phyloP scores from a whole-genome alignment of 2,888 invertebrate genomes.

The Blera fallax region DNA sequence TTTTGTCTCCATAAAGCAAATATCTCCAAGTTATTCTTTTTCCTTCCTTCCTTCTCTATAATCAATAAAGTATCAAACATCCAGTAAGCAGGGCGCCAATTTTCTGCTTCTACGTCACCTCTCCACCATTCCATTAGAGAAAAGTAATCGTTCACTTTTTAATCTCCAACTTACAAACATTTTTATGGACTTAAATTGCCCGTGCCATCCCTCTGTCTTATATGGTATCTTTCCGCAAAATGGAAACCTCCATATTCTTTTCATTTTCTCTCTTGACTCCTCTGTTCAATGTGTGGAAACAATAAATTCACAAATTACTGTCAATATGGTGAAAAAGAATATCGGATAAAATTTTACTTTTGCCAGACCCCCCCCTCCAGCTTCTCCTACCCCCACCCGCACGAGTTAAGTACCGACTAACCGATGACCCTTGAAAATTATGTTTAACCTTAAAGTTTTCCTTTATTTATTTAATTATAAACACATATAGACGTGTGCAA shows the following conservation, averaged over 20 bases:
- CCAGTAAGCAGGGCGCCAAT: background rate
- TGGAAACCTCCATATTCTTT: background rate
- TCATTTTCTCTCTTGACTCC: background rate
- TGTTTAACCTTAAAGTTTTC: conserved; percentile 55
- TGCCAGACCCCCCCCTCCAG: background rate
- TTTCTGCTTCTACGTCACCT: background rate
- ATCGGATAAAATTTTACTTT: conserved; percentile 12
- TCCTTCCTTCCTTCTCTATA: background rate
- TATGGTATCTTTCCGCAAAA: conserved; percentile 41
- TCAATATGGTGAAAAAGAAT: conserved; percentile 49
- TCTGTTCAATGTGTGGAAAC: conserved; percentile 9
- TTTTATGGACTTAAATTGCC: conserved; percentile 50
- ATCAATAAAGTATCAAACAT: background rate
- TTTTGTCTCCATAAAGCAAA: background rate
- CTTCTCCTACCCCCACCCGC: background rate
- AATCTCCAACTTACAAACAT: conserved; percentile 63
- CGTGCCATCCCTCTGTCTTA: conserved; percentile 25
- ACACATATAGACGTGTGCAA: conserved; percentile 31
- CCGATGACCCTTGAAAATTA: conserved; percentile 59
- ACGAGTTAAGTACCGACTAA: conserved; percentile 40
- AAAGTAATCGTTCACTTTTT: conserved; percentile 52
- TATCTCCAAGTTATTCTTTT: background rate
- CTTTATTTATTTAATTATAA: conserved; percentile 52
- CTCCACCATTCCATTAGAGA: background rate
- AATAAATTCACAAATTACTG: conserved; percentile 58